Base-by-base conservation (phyloP, 2,113 vertebrate species). In the Cynoglossus semilaevis region DNA sequence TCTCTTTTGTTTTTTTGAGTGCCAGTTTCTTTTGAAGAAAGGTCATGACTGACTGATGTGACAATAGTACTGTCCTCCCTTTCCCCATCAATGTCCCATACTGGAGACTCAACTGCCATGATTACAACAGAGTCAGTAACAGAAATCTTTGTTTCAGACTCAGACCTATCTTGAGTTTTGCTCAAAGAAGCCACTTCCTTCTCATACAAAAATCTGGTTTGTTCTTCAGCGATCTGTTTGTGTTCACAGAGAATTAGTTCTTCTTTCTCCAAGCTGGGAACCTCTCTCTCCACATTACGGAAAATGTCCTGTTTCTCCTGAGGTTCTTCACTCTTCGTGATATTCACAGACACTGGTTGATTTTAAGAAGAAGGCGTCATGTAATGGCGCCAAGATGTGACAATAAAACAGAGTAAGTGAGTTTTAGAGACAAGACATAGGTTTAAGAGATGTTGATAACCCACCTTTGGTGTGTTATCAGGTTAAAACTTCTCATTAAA, bases 321-420 rank as follows among this genome's bases (percentile, higher is more conserved):
- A 72, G 47, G 43, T 54, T 6, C 67, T 64, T 70, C 44, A 7
- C 1, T 48, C 54, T 16, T 45, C 51, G 80, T 71, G 0, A 43
- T 58, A 49, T 43, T 70, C 7, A 58, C 17, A 40, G 19, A 29
- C 22, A 29, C 72, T 83, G 66, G 52, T 63, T 29, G 37, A 65
- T 83, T 85, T 84, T 55, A 85, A 83, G 72, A 83, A 86, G 44
- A 56, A 68, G 79, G 82, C 86, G 84, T 79, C 83, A 85, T 84
- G 55, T 9, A 18, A 58, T 68, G 79, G 74, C 83, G 81, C 80
- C 83, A 87, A 88, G 84, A 87, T 61, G 51, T 80, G 47, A 86
- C 1, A 43, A 77, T 51, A 79, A 63, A 62, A 85, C 60, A 88
- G 78, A 87, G 60, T 58, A 60, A 70, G 36, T n/a, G 66, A 51